Evolutionary conservation across 2,888 invertebrate species (phyloP).

Genomic region (Diloba caeruleocephala): DNA sequence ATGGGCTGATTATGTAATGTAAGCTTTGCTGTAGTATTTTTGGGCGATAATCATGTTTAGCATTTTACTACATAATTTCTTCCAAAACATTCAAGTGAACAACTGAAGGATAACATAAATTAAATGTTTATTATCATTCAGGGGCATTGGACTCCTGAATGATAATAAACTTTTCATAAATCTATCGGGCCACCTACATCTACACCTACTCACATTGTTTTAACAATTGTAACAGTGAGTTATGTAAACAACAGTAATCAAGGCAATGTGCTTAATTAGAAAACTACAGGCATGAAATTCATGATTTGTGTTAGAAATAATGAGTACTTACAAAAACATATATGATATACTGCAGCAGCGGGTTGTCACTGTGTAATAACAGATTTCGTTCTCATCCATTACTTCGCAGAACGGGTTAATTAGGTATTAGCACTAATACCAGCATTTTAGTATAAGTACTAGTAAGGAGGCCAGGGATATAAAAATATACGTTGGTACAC

Average conservation of each 20-base stretch:
- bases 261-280: constrained; percentile 19
- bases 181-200: too few species aligned
- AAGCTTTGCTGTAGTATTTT: too few species aligned
- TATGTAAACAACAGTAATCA: constrained; percentile 15
- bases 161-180: too few species aligned
- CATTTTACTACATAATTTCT: too few species aligned
- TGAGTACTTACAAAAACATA: constrained; percentile 1
- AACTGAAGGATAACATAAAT: too few species aligned
- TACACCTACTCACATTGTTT: not conserved
- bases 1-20: too few species aligned
- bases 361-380: constrained; percentile 4
- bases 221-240: constrained; percentile 9
- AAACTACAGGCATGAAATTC: constrained; percentile 23
- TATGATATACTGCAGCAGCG: not conserved
- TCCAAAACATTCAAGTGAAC: too few species aligned
- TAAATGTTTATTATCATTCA: too few species aligned
- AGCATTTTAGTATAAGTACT: not conserved
- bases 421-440: not conserved
- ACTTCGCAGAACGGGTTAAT: not conserved
- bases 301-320: constrained; percentile 11
- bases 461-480: too few species aligned
- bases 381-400: constrained; percentile 18
- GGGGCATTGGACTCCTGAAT: too few species aligned
- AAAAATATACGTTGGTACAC: too few species aligned
- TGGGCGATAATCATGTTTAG: too few species aligned